Base-by-base conservation (phyloP, 2,797 vertebrate species). In the Pelobates cultripes region DNA sequence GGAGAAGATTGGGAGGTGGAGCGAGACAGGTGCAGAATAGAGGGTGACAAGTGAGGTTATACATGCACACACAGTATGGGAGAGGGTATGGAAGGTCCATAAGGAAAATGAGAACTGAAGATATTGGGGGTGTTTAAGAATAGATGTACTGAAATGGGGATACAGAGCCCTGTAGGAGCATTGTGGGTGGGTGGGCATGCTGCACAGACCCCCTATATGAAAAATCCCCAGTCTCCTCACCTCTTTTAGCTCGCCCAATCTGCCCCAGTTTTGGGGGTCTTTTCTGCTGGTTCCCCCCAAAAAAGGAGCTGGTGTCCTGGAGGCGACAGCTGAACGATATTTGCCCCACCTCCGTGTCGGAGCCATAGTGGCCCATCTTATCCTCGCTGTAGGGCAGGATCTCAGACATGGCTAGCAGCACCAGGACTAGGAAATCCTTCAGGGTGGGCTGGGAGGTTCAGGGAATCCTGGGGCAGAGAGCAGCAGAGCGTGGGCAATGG, bases 251-350 rank as follows among this genome's bases (percentile, higher is more conserved):
- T 92, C 97, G 89, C 90, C 97, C 97, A 85, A 98, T 98, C 93
- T 99, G 97, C 85, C 97, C 97, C 72, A 98, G 94, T 92, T 99
- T 99, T 45, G 97, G 97, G 91, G 97, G 97, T 95, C 97, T 94
- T 89, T 99, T 99, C 87, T 92, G 94, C 93, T 98, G 97, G 90
- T 97, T 97, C 88, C 94, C 93, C 86, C 95, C 92, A 88, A 96
- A 98, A 92, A 97, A 98, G 89, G 97, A 94, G 95, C 92, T 97
- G 88, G 97, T 97, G 92, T 99, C 97, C 94, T 98, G 97, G 87
- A 99, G 96, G 90, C 97, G 97, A 92, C 97, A 98, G 94, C 97
- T 98, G 94, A 97, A 98, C 91, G 97, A 96, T 93, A 98, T 95
- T 89, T 98, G 96, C 82, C 93, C 95, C 90, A 97, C 96, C 89